A percentile compares a stretch with the other conserved stretches of the same genome.
Conservation (phyloP, 2,113 vertebrate genomes). For the Capreolus pygargus region DNA sequence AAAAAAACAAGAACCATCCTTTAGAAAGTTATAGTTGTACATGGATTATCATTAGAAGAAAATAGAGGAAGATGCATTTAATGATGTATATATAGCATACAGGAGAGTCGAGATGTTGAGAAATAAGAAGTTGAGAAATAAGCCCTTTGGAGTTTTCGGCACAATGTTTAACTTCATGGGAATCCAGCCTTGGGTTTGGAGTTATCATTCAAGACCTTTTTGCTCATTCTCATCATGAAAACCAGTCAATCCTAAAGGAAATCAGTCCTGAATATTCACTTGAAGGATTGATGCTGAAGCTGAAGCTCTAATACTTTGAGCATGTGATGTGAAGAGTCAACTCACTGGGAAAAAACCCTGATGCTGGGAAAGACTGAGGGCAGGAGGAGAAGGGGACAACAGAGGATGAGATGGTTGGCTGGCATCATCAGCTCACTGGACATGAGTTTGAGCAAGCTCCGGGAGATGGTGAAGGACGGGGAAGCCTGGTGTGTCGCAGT, state of each 20-base stretch:
- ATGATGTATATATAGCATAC: neutral
- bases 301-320: neutral
- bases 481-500: rapidly evolving
- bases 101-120: neutral
- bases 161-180: neutral
- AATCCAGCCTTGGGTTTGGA: neutral
- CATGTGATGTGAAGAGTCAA: neutral
- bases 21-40: neutral
- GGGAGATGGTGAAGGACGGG: neutral
- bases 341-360: rapidly evolving
- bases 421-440: neutral
- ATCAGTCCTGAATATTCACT: neutral
- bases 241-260: neutral
- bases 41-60: neutral
- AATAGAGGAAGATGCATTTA: neutral
- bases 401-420: neutral
- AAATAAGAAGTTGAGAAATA: neutral
- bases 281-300: neutral
- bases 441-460: neutral
- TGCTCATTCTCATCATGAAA: neutral
- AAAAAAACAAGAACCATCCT: neutral
- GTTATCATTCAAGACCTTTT: rapidly evolving
- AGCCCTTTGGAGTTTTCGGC: neutral
- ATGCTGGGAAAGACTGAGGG: neutral
- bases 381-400: neutral